These are phyloP conservation scores for Mirounga angustirostris DNA, from an alignment of 2,113 vertebrate genomes.

Conservation along the genomic window DNA sequence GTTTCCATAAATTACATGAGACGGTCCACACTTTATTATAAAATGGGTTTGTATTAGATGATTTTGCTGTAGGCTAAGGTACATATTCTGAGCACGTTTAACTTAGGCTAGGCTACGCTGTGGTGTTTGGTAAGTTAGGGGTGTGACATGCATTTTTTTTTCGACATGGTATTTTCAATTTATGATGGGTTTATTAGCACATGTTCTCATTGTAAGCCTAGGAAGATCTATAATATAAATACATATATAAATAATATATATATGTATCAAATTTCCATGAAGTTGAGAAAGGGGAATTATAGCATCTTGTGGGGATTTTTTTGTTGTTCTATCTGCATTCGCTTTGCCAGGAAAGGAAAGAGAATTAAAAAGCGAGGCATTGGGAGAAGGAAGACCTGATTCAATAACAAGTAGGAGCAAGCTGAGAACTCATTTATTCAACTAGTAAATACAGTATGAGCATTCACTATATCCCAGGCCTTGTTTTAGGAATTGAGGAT, in stretches of 20 bases:
- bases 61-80: neutral
- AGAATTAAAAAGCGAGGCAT: neutral
- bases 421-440: neutral
- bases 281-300: neutral
- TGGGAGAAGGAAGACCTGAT: neutral
- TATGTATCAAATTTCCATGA: neutral
- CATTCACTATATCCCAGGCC: neutral
- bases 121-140: neutral
- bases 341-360: constrained; percentile 29
- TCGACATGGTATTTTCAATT: neutral
- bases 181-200: neutral
- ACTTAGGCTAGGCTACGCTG: neutral
- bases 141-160: neutral
- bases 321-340: neutral
- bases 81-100: neutral
- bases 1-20: neutral
- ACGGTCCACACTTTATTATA: neutral
- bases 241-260: neutral
- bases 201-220: neutral
- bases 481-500: neutral
- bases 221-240: neutral
- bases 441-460: neutral
- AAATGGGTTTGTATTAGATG: neutral
- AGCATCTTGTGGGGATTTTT: neutral
- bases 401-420: neutral